Evolutionary conservation across 2,797 vertebrate genomes (phyloP).

Genomic region (Poeciliopsis turneri): DNA sequence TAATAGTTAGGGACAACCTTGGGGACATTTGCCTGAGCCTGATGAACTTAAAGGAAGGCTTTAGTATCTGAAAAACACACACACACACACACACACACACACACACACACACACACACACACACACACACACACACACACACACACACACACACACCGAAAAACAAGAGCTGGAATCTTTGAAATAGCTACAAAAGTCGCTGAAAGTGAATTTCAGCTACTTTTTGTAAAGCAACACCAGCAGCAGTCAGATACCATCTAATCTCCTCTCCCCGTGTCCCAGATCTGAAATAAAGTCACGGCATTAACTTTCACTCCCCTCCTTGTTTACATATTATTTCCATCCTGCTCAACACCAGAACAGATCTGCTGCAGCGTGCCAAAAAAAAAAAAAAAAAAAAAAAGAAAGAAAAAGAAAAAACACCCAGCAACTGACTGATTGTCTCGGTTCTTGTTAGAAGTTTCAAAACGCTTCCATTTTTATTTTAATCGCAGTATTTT

Average conservation of each 20-base stretch:
- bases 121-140: no score
- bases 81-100: no score
- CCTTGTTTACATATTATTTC: constrained; percentile 55
- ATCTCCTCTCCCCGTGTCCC: not conserved
- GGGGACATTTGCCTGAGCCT: not conserved
- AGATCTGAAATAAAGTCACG: constrained; percentile 23
- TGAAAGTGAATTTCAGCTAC: not conserved
- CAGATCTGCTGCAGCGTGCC: constrained; percentile 30
- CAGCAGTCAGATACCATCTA: not conserved
- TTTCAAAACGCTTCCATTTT: not conserved
- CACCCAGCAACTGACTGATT: not conserved
- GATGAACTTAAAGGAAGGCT: not conserved
- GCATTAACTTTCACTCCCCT: constrained; percentile 9
- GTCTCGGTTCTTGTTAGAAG: not conserved
- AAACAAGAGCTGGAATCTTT: not conserved
- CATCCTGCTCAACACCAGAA: constrained; percentile 21
- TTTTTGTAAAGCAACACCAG: constrained; percentile 5
- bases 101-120: no score
- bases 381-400: no score
- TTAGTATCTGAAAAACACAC: not conserved
- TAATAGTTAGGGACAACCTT: constrained; percentile 2
- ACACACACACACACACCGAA: not conserved
- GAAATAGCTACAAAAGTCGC: not conserved
- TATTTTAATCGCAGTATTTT: not conserved
- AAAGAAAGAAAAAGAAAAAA: not conserved